phyloP scores from a whole-genome alignment of 2,113 vertebrate genomes.

The human region DNA sequence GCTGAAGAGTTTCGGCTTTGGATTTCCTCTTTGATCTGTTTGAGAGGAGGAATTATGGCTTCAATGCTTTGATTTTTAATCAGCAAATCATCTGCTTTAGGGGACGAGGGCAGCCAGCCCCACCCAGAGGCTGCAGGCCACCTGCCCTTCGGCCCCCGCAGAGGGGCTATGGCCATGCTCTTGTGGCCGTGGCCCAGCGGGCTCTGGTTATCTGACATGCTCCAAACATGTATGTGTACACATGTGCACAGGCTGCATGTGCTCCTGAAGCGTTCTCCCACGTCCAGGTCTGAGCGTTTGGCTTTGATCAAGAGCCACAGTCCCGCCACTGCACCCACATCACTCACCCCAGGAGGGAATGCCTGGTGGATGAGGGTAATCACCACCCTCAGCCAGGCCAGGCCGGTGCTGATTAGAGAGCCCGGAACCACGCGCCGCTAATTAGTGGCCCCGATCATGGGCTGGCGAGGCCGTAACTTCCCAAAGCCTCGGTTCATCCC shows the following conservation, averaged over 20 bases:
- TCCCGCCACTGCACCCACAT: fast-evolving
- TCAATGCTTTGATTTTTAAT: neutral
- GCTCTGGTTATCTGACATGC: fast-evolving
- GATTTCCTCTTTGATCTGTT: slow-evolving; percentile 76
- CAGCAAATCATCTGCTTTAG: fast-evolving
- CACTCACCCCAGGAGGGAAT: fast-evolving
- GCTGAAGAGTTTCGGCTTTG: slow-evolving; percentile 55
- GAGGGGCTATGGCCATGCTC: neutral
- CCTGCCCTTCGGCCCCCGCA: too few species aligned
- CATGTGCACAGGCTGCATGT: fast-evolving
- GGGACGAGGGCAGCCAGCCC: neutral
- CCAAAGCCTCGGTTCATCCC: fast-evolving
- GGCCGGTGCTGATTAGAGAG: neutral
- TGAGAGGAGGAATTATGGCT: slow-evolving; percentile 56
- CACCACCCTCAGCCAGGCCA: neutral
- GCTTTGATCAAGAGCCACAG: neutral
- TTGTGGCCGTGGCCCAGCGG: neutral
- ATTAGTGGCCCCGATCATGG: neutral
- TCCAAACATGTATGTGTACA: fast-evolving
- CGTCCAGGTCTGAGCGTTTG: fast-evolving
- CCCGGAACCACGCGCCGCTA: fast-evolving
- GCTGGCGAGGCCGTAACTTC: neutral
- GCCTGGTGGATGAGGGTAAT: fast-evolving
- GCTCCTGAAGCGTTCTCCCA: neutral
- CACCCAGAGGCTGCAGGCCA: neutral